These are phyloP conservation scores for Chaetodon trifascialis DNA, from an alignment of 2,113 vertebrate genomes.

Conservation along the genomic window DNA sequence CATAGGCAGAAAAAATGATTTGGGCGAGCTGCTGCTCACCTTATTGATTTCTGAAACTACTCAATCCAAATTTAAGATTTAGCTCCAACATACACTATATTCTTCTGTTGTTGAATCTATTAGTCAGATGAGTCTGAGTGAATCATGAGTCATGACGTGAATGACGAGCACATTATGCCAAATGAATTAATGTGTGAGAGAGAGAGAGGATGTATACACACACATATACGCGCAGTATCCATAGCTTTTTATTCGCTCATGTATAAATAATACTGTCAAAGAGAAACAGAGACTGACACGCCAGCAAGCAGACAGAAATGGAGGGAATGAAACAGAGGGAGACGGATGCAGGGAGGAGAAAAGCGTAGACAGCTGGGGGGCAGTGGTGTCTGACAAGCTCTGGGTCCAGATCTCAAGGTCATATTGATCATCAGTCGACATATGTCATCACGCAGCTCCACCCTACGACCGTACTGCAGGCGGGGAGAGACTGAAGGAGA, in stretches of 20 bases:
- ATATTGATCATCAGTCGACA: constrained; percentile 67
- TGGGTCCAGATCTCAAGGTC: constrained; percentile 75
- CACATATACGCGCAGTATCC: no score
- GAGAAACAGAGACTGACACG: background rate
- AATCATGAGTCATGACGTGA: constrained; percentile 21
- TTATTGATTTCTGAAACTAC: background rate
- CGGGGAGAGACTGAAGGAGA: constrained; percentile 5
- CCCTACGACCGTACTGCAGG: constrained; percentile 30
- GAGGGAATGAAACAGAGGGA: background rate
- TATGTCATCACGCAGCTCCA: constrained; percentile 46
- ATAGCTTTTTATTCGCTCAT: constrained; percentile 17
- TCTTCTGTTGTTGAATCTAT: background rate
- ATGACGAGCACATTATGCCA: background rate
- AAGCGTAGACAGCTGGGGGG: background rate
- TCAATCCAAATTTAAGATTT: background rate
- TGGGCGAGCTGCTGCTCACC: no score
- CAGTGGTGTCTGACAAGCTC: constrained; percentile 21
- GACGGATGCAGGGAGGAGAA: background rate
- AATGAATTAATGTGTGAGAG: background rate
- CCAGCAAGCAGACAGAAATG: constrained; percentile 30
- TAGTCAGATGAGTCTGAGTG: constrained; percentile 1
- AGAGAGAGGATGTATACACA: background rate
- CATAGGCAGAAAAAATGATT: background rate
- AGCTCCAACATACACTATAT: background rate
- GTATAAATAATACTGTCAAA: constrained; percentile 15